These are phyloP conservation scores for Chlorops oryzae DNA, from an alignment of 1,140 invertebrate species.

Conservation along the genomic window DNA sequence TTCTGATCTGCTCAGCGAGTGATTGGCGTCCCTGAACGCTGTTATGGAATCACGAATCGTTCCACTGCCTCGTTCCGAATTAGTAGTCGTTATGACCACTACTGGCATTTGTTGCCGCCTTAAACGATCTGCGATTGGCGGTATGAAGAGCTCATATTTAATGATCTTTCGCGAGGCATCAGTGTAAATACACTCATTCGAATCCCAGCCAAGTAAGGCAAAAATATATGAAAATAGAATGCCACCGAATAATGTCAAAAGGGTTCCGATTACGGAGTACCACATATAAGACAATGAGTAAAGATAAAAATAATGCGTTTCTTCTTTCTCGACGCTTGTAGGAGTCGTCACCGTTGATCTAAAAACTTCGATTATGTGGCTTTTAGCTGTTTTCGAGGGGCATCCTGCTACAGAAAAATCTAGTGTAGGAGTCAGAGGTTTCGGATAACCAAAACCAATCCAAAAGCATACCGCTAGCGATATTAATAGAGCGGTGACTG, in stretches of 20 bases:
- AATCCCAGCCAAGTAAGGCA: conserved; percentile 27
- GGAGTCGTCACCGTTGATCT: neutral
- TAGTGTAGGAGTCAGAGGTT: conserved; percentile 56
- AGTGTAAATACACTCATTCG: conserved; percentile 33
- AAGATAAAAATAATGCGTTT: conserved; percentile 32
- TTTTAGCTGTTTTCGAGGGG: conserved; percentile 20
- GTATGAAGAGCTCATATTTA: conserved; percentile 61
- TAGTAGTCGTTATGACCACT: conserved; percentile 33
- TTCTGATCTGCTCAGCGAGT: neutral
- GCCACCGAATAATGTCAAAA: conserved; percentile 61
- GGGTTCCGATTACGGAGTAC: conserved; percentile 67
- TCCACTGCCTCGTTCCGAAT: conserved; percentile 23
- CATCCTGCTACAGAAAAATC: conserved; percentile 58
- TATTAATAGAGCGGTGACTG: conserved; percentile 57
- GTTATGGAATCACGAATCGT: conserved; percentile 8
- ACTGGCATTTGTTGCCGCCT: conserved; percentile 34
- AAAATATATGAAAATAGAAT: conserved; percentile 53
- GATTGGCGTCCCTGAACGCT: conserved; percentile 3
- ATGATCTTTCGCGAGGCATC: conserved; percentile 23
- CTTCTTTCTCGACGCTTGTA: conserved; percentile 10
- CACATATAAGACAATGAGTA: conserved; percentile 77
- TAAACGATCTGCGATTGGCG: conserved; percentile 53
- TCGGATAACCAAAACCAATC: conserved; percentile 80
- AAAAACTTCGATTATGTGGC: conserved; percentile 13
- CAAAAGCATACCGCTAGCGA: conserved; percentile 69